Base-by-base conservation (phyloP, 2,797 vertebrate genomes). In the Mus caroli region DNA sequence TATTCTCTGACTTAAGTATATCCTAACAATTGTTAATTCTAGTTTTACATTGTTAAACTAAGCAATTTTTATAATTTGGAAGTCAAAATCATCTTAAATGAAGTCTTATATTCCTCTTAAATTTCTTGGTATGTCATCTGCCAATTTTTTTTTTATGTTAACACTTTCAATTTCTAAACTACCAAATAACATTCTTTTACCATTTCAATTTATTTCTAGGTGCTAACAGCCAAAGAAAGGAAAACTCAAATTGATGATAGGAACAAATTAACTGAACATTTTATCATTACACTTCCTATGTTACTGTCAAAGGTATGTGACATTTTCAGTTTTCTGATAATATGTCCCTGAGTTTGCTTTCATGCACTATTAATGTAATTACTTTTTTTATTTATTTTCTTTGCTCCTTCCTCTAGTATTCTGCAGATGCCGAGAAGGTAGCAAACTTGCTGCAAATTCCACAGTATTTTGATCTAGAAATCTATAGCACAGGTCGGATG, bases 231-330 rank as follows among this genome's bases (percentile, higher is more conserved):
- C 76, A 99, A 99, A 99, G 99, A 99, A 98, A 99, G 99, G 97
- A 99, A 99, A 99, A 99, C 99, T 43, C 99, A 99, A 98, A 99
- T 99, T 97, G 99, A 99, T 19, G 99, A 99, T 98, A 99, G 99
- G 98, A 99, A 99, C 98, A 99, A 99, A 98, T 98, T 99, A 98
- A 99, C 99, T 3, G 99, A 99, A 96, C 99, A 99, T 98, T 99
- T 99, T 99, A 99, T 99, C 98, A 99, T 99, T 98, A 99, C 99
- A 96, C 99, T 99, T 98, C 99, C 99, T 91, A 99, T 99, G 99
- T 98, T 99, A 67, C 98, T 99, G 52, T 99, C 99, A 95, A 99
- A 99, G 99, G 99, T 99, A 98, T 34, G 28, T 97, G 91, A 95
- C 50, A 73, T 93, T 96, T 97, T 86, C 9, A 50, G 54, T 94